Evolutionary conservation across 2,888 invertebrate species (phyloP), one percentile per base, ranked within the genome.

Genomic region (Dascillus cervinus): DNA sequence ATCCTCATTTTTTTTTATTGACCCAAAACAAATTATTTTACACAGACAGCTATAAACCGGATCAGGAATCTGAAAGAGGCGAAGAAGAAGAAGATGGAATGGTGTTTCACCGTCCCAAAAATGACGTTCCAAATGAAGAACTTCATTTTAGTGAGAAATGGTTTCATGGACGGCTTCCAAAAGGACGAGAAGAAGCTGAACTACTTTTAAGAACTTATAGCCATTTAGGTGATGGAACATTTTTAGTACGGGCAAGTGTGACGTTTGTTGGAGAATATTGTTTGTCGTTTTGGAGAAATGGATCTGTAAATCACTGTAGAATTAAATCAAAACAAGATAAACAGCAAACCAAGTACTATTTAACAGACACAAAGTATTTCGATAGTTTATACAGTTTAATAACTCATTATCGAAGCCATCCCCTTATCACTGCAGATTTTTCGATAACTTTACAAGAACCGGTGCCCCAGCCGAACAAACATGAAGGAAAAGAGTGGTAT

Each of bases 201-300:
- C 74, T 78, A 43, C 72, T 89, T 15, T 63, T 94, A 5, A 72
- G 76, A 32, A 72, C 76, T 3, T 88, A 90, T 57, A 74, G 88
- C 0, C 75, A 84, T 57, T 69, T 91, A 3, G 91, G 91, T 0
- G 90, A 92, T 58, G 94, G 92, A 0, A 90, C 91, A 0, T 94
- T 94, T 60, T 71, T 94, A 13, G 95, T 96, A 1, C 72, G 95
- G 14, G 89, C 91, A 49, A 92, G 94, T 58, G 91, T 91, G 13
- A 95, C 94, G 0, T 95, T 95, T 65, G 89, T 94, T 1, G 95
- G 95, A 0, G 95, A 95, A 62, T 95, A 92, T 58, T 91, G 92
- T 40, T 67, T 96, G 13, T 95, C 94, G 0, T 95, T 96, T 66
- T 90, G 89, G 92, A 74, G 92, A 8, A 80, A 83, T 49, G 86